phyloP scores from a whole-genome alignment of 1,140 invertebrate genomes.

The Pemphigus obesinymphae region DNA sequence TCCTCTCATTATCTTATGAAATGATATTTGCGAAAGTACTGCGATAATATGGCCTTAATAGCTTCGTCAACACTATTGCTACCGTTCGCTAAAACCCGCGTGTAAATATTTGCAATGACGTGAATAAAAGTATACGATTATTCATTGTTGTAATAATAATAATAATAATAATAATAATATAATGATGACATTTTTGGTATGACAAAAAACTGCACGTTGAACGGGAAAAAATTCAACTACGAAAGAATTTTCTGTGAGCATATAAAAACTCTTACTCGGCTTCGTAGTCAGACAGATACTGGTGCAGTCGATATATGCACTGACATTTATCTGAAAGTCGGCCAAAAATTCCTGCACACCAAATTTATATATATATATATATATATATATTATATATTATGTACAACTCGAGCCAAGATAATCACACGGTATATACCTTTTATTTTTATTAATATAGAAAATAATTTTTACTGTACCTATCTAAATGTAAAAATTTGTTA shows the following conservation, averaged over 20 bases:
- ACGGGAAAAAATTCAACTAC: neutral
- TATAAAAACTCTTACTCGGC: too few species aligned
- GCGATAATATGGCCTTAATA: neutral
- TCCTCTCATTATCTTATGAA: neutral
- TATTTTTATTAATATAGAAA: too few species aligned
- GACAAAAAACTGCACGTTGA: neutral
- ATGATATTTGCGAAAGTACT: neutral
- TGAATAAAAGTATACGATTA: neutral
- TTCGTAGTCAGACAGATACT: too few species aligned
- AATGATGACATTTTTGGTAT: neutral
- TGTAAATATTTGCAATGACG: neutral
- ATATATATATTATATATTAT: neutral
- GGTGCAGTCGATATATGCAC: too few species aligned
- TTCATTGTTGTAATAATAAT: too few species aligned
- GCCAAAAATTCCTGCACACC: conserved; percentile 10
- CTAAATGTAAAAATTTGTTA: too few species aligned
- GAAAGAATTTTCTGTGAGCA: too few species aligned
- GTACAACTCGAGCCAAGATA: neutral
- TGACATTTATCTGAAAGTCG: conserved; percentile 21
- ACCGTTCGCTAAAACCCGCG: neutral
- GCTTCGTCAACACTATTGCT: neutral
- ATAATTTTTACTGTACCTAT: too few species aligned
- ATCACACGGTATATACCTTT: too few species aligned
- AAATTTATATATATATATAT: too few species aligned
- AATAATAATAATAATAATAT: too few species aligned